phyloP scores from a whole-genome alignment of 2,888 invertebrate genomes.

The Metacarcinus magister region DNA sequence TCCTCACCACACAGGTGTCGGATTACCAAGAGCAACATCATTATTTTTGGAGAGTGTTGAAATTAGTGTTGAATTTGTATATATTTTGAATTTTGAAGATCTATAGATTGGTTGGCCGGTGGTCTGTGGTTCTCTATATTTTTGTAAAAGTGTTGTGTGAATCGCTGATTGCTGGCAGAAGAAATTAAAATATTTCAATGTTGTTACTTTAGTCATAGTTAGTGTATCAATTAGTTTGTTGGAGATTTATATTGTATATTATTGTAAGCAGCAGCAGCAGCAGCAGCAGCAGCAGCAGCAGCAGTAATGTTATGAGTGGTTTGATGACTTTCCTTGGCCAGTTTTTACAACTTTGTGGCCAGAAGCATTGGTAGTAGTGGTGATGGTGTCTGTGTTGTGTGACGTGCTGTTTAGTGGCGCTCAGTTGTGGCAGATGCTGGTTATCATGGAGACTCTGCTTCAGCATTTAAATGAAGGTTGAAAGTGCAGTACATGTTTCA shows the following conservation, averaged over 20 bases:
- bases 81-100: not conserved
- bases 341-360: not conserved
- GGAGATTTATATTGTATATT: slow-evolving; percentile 46
- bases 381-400: not conserved
- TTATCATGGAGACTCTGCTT: not conserved
- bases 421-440: not conserved
- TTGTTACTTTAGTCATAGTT: slow-evolving; percentile 65
- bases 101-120: not conserved
- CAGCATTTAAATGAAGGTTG: not conserved
- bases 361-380: not conserved
- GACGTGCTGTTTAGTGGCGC: not conserved
- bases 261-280: not conserved
- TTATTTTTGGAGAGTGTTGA: not conserved
- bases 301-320: not conserved
- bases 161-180: not conserved
- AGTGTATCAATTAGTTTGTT: slow-evolving; percentile 60
- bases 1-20: not conserved
- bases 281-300: not conserved
- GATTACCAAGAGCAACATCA: not conserved
- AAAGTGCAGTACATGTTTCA: not conserved
- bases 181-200: not conserved
- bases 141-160: slow-evolving; percentile 57
- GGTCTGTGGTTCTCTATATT: slow-evolving; percentile 54
- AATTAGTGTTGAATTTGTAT: slow-evolving; percentile 6
- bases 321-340: not conserved